These are phyloP conservation scores for roundworm (Caenorhabditis elegans) DNA, from an alignment of 1,140 invertebrate species.

Conservation along the genomic window DNA sequence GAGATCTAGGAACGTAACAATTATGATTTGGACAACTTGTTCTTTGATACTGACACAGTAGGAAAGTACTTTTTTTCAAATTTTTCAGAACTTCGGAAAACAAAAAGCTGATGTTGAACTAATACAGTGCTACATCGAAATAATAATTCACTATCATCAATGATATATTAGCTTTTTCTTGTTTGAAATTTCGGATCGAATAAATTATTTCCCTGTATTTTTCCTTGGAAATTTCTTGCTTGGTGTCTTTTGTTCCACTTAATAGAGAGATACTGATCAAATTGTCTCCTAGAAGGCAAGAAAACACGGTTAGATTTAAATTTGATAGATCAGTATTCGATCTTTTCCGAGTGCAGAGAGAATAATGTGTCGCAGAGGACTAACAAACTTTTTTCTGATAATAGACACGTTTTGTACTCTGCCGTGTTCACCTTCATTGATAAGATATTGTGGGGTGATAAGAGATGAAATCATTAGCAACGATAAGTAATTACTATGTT, in stretches of 20 bases:
- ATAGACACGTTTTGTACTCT: neutral
- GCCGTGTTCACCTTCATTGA: neutral
- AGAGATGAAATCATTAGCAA: too few species aligned
- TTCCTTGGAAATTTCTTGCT: neutral
- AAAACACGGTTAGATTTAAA: neutral
- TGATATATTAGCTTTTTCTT: too few species aligned
- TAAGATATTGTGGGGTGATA: neutral
- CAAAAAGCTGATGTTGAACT: too few species aligned
- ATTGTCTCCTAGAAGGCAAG: neutral
- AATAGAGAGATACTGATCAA: neutral
- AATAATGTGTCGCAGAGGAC: neutral
- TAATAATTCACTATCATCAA: too few species aligned
- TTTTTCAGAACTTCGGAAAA: too few species aligned
- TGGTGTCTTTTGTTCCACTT: neutral
- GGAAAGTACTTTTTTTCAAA: too few species aligned
- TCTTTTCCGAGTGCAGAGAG: neutral
- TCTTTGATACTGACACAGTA: neutral
- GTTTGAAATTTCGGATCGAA: too few species aligned
- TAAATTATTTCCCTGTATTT: neutral
- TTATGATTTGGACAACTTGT: neutral
- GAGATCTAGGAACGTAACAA: neutral
- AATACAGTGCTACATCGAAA: too few species aligned
- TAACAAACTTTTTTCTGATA: neutral
- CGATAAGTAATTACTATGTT: too few species aligned
- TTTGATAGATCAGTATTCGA: conserved; percentile 25